Evolutionary conservation across 2,797 vertebrate genomes (phyloP), one percentile per base, ranked within the genome.

Genomic region (Cottoperca gobio): DNA sequence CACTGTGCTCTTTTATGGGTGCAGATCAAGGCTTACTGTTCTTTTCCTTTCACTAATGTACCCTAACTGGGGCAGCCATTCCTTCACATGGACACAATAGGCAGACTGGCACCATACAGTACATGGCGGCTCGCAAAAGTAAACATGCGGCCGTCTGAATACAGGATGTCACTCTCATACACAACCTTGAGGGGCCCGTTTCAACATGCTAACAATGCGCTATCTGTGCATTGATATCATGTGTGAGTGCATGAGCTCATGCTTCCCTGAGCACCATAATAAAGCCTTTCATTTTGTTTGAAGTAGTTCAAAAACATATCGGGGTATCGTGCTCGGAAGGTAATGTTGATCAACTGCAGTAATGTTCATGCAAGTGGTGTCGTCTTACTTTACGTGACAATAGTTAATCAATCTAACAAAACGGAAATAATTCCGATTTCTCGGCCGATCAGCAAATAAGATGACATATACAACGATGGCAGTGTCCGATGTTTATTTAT

Each of bases 11-110:
- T 81, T 69, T 79, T 70, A 79, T 52, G 28, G 58, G 37, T 10
- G 49, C 65, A 33, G 46, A 58, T 78, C 60, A 63, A 54, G 37
- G 57, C 69, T 23, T 6, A 12, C 54, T 50, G 69, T 43, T 46
- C 68, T 59, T 55, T 70, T 83, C 70, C 77, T 71, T n/a, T 70
- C 67, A 57, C 71, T 80, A 65, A 60, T 52, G 50, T 5, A 14
- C 74, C 40, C 70, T 77, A 88, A 86, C 65, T 89, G 84, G 89
- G 88, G 23, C 85, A 79, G n/a, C 37, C 17, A 1, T 35, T 68
- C 58, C 73, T 82, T 83, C 81, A 70, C 71, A 78, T 24, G 74
- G 55, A 57, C 8, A 86, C 76, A 81, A 31, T 58, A 48, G 74
- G 10, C 54, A 52, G 73, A 49, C 63, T 21, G 48, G 13, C 21